Percentiles rank a stretch among this genome's conserved stretches.
These are phyloP conservation scores for Athetis lepigone DNA, from an alignment of 2,888 invertebrate species.

Conservation along the genomic window DNA sequence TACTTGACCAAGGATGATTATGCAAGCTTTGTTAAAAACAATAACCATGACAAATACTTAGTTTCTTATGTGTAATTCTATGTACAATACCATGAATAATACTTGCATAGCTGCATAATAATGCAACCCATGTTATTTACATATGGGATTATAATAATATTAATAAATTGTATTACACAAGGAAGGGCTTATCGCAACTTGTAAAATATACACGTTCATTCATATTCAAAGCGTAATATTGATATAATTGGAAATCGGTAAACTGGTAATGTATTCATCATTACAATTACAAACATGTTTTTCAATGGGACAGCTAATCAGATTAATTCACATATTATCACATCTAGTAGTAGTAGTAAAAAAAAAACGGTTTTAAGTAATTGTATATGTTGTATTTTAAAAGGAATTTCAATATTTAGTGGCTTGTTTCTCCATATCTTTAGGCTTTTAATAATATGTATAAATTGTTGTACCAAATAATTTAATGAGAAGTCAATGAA, in stretches of 20 bases:
- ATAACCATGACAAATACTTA: slow-evolving; percentile 45
- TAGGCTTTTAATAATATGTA: too few species aligned
- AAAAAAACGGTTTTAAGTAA: too few species aligned
- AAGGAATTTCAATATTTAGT: too few species aligned
- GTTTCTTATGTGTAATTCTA: slow-evolving; percentile 35
- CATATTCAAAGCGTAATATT: too few species aligned
- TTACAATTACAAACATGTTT: too few species aligned
- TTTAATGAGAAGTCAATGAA: neutral
- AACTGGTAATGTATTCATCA: too few species aligned
- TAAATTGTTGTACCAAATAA: neutral
- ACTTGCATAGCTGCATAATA: slow-evolving; percentile 35
- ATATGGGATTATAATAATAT: slow-evolving; percentile 26
- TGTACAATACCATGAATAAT: slow-evolving; percentile 46
- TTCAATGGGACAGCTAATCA: too few species aligned
- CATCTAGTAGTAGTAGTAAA: too few species aligned
- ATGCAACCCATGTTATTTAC: slow-evolving; percentile 39
- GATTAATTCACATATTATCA: too few species aligned
- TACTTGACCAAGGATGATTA: slow-evolving; percentile 31
- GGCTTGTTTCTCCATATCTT: too few species aligned
- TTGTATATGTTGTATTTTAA: too few species aligned
- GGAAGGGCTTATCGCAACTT: slow-evolving; percentile 22
- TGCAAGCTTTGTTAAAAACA: slow-evolving; percentile 46
- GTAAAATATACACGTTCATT: slow-evolving; percentile 20
- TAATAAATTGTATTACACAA: slow-evolving; percentile 39
- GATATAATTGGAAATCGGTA: too few species aligned